Evolutionary conservation across 2,113 vertebrate species (phyloP).

Genomic region (Catharus bicknelli): DNA sequence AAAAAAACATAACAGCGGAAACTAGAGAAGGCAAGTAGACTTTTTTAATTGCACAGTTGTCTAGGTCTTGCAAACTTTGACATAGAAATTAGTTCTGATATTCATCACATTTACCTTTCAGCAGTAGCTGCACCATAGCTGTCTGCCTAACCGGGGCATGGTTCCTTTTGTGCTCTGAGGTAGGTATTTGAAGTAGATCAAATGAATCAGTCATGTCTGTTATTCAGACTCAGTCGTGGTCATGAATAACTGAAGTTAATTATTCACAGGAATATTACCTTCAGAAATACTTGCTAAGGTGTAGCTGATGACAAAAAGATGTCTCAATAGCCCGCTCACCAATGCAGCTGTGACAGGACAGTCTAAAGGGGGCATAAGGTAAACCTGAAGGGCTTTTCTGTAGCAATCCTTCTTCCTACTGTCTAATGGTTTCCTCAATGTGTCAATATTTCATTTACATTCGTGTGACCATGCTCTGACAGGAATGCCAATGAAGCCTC

Average conservation of each 20-base stretch:
- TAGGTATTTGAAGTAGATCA: neutral
- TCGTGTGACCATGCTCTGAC: neutral
- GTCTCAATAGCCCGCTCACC: neutral
- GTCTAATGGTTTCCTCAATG: constrained; percentile 13
- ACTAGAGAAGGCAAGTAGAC: neutral
- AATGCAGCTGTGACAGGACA: neutral
- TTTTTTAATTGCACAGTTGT: neutral
- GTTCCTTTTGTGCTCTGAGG: neutral
- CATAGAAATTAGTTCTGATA: neutral
- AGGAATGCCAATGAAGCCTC: constrained; percentile 17
- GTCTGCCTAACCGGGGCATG: neutral
- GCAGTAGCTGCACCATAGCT: neutral
- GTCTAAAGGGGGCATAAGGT: neutral
- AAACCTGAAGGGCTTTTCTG: neutral
- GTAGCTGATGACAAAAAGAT: neutral
- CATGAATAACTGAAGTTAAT: neutral
- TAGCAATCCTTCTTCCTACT: neutral
- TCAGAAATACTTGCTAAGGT: neutral
- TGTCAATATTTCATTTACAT: constrained; percentile 36
- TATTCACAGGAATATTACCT: neutral
- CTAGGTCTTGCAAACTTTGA: neutral
- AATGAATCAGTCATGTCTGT: neutral
- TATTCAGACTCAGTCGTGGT: neutral
- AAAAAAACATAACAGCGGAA: neutral
- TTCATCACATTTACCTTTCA: neutral